These are phyloP conservation scores for Eilema griseolum DNA, from an alignment of 2,888 invertebrate species.

Conservation along the genomic window DNA sequence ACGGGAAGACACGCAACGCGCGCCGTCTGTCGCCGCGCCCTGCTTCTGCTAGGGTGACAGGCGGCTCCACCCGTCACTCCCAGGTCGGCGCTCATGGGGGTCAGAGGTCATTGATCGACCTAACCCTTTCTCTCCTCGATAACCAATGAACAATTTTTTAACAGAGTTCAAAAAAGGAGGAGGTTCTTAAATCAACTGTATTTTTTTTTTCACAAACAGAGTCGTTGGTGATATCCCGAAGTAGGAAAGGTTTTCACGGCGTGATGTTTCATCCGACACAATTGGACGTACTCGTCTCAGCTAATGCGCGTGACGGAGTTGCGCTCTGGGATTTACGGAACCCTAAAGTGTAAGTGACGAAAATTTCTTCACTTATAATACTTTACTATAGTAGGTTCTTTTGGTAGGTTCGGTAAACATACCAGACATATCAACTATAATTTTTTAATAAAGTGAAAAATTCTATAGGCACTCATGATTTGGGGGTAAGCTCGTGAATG, in stretches of 20 bases:
- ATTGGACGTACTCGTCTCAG: slow-evolving; percentile 93
- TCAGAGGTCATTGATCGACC: too few species aligned
- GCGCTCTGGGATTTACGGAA: slow-evolving; percentile 96
- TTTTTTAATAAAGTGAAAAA: neutral
- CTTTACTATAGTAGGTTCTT: too few species aligned
- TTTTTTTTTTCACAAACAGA: slow-evolving; percentile 78
- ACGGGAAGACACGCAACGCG: too few species aligned
- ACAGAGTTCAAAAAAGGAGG: too few species aligned
- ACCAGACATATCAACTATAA: neutral
- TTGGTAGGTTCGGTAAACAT: neutral
- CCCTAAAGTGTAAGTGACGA: slow-evolving; percentile 90
- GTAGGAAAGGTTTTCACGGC: slow-evolving; percentile 94
- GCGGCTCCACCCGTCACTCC: too few species aligned
- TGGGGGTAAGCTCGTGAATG: too few species aligned
- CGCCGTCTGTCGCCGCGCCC: too few species aligned
- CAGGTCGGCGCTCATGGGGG: too few species aligned
- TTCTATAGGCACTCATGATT: too few species aligned
- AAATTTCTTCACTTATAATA: neutral
- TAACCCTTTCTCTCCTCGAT: too few species aligned
- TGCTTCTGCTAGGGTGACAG: too few species aligned
- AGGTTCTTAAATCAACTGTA: neutral
- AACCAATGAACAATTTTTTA: too few species aligned
- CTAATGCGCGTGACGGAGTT: slow-evolving; percentile 96
- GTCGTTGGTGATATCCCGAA: slow-evolving; percentile 80
- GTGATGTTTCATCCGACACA: slow-evolving; percentile 97